Evolutionary conservation across 2,888 invertebrate species (phyloP).

Genomic region (Cantharis rufa): DNA sequence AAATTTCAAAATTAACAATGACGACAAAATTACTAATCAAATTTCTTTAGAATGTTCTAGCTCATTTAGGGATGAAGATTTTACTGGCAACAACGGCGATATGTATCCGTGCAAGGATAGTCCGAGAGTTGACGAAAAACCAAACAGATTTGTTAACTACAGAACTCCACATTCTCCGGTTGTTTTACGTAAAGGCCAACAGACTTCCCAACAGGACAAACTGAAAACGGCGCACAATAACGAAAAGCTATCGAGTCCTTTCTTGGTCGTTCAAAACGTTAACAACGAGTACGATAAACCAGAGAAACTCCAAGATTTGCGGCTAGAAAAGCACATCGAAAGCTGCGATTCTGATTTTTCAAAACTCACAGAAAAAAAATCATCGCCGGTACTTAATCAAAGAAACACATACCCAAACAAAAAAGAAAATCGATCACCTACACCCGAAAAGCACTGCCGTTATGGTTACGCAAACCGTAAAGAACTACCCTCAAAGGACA

Average conservation of each 20-base stretch:
- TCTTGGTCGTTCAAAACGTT: slow-evolving; percentile 39
- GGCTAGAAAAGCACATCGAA: neutral
- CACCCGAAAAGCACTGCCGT: neutral
- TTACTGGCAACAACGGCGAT: neutral
- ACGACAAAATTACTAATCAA: neutral
- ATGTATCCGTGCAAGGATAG: neutral
- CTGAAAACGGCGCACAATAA: slow-evolving; percentile 34
- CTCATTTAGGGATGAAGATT: neutral
- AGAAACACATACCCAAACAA: neutral
- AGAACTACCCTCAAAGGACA: neutral
- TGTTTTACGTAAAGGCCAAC: slow-evolving; percentile 39
- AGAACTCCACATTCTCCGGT: slow-evolving; percentile 40
- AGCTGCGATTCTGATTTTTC: neutral
- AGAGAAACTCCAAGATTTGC: neutral
- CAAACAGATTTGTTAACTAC: slow-evolving; percentile 19
- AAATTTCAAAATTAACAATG: neutral
- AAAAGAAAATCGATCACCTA: neutral
- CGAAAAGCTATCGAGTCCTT: slow-evolving; percentile 50
- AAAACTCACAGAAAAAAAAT: neutral
- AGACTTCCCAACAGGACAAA: slow-evolving; percentile 34
- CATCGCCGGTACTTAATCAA: slow-evolving; percentile 7
- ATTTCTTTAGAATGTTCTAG: neutral
- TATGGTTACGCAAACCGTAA: neutral
- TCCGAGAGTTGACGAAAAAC: neutral
- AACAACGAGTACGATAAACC: neutral